Evolutionary conservation across 2,113 vertebrate genomes (phyloP).

Genomic region (Calyptommatus sinebrachiatus): DNA sequence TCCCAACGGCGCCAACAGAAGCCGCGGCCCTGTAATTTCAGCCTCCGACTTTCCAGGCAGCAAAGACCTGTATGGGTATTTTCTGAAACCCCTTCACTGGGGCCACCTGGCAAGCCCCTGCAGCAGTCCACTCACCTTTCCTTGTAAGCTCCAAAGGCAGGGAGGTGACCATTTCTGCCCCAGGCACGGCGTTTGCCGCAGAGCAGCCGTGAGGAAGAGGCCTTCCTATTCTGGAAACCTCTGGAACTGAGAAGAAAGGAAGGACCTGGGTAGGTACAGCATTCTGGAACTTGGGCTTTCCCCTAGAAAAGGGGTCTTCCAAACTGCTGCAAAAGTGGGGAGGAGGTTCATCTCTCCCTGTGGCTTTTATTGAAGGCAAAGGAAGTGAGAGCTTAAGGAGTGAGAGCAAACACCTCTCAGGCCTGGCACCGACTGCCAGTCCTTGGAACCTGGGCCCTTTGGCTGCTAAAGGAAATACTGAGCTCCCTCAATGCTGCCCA

Average conservation of each 20-base stretch:
- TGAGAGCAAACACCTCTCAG: no score
- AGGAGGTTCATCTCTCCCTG: neutral
- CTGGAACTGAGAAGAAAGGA: slow-evolving; percentile 10
- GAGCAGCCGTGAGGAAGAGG: neutral
- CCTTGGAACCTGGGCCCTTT: no score
- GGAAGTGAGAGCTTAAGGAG: neutral
- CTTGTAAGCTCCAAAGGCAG: neutral
- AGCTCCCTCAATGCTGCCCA: neutral
- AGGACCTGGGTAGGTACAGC: fast-evolving
- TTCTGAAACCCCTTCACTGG: neutral
- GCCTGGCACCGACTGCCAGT: no score
- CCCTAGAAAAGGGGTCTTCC: neutral
- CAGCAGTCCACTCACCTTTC: slow-evolving; percentile 23
- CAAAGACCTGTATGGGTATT: no score
- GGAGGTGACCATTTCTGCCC: fast-evolving
- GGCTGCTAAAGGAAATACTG: no score
- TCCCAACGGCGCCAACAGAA: neutral
- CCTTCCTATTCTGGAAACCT: neutral
- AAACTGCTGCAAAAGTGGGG: no score
- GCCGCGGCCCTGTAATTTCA: no score
- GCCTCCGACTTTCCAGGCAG: neutral
- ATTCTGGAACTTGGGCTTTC: fast-evolving
- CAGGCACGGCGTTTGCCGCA: fast-evolving
- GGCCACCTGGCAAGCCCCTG: no score
- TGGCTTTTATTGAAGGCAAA: neutral